Percentiles rank a stretch among this genome's conserved stretches.
These are phyloP conservation scores for Apus apus DNA, from an alignment of 2,113 vertebrate species.

Conservation along the genomic window DNA sequence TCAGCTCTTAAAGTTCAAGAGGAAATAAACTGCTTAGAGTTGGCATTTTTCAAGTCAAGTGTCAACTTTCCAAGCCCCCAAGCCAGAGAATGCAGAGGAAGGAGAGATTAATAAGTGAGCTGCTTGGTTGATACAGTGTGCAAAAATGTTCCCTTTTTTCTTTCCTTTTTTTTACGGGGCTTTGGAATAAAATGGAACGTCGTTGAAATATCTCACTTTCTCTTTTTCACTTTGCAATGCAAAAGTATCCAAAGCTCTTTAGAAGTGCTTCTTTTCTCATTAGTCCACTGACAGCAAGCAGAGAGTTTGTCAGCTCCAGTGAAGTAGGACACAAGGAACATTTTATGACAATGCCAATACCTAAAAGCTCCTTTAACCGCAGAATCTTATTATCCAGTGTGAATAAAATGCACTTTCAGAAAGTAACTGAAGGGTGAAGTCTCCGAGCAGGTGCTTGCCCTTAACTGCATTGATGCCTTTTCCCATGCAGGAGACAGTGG, in stretches of 20 bases:
- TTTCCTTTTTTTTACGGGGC: conserved; percentile 8
- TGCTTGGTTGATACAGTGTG: conserved; percentile 55
- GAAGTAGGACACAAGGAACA: not conserved
- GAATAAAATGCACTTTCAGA: not conserved
- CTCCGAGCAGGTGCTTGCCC: conserved; percentile 16
- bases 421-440: not conserved
- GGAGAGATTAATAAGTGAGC: conserved; percentile 64
- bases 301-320: conserved; percentile 5
- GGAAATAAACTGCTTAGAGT: conserved; percentile 78
- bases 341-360: conserved; percentile 39
- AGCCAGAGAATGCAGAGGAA: conserved; percentile 32
- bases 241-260: not conserved
- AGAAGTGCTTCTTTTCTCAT: conserved; percentile 48
- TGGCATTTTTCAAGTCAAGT: conserved; percentile 81
- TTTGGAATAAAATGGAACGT: conserved; percentile 35
- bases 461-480: conserved; percentile 40
- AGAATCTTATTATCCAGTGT: conserved; percentile 11
- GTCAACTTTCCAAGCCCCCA: conserved; percentile 69
- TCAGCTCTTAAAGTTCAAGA: conserved; percentile 79
- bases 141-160: not conserved
- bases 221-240: conserved; percentile 42
- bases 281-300: conserved; percentile 18
- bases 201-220: conserved; percentile 46
- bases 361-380: conserved; percentile 26
- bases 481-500: not conserved